A percentile compares a stretch with the other conserved stretches of the same genome.
Conservation (phyloP, 2,797 vertebrate species). For the Peromyscus attwateri region DNA sequence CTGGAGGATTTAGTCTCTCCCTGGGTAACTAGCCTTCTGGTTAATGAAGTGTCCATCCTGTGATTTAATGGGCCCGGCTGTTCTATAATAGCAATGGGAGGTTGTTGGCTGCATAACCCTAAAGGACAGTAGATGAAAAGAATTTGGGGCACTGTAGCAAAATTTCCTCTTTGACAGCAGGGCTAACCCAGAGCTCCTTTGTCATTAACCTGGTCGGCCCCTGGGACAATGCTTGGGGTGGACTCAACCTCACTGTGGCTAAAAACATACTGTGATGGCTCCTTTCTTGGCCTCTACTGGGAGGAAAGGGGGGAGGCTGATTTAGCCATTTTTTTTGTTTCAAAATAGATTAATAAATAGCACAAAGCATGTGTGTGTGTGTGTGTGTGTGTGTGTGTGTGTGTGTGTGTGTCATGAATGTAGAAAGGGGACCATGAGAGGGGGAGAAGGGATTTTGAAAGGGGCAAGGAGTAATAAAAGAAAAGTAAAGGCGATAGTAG, state of each 20-base stretch:
- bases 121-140: background rate
- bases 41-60: background rate
- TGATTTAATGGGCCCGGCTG: background rate
- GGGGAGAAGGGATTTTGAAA: background rate
- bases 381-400: background rate
- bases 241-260: background rate
- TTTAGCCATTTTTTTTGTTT: background rate
- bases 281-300: background rate
- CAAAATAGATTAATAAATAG: background rate
- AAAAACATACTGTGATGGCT: background rate
- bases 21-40: conserved; percentile 26
- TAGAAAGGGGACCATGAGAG: background rate
- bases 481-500: background rate
- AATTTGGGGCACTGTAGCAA: background rate
- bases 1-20: conserved; percentile 53
- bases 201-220: background rate
- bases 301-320: fast-evolving
- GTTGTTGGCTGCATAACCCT: background rate
- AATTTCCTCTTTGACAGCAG: background rate
- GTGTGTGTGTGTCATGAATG: background rate
- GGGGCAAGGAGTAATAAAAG: background rate
- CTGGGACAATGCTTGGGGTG: background rate
- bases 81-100: background rate
- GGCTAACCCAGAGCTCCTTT: background rate
- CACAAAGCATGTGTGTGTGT: background rate